Evolutionary conservation across 2,113 vertebrate species (phyloP), one percentile per base, ranked within the genome.

Genomic region (Amphiprion percula): DNA sequence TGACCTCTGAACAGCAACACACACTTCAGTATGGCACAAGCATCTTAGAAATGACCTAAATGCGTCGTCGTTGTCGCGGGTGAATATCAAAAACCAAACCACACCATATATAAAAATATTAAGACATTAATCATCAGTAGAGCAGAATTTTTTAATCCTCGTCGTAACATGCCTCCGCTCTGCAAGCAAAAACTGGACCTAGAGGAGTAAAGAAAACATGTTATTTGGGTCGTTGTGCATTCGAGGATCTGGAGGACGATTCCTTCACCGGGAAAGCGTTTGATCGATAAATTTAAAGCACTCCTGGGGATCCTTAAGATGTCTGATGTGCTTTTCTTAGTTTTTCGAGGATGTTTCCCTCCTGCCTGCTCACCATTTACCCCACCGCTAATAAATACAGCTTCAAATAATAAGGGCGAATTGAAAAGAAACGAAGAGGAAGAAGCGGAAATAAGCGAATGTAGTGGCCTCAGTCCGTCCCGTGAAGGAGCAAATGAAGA

Each of bases 1-100:
- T 56, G 55, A 88, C 62, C 79, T 87, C 82, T 64, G 62, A 90
- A 91, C 87, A 89, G 84, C 83, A 72, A 87, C 84, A 72, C 86
- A 54, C 92, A 90, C 90, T 86, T 92, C 89, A 88, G 87, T 93
- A 93, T 94, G 93, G 92, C 93, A 94, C 93, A 90, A 92, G 88
- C 87, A 30, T 91, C 77, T 87, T 69, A 62, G 85, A 85, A 82
- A 89, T 71, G 56, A 82, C 74, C 82, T 74, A 83, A 90, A 91
- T 68, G 84, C 66, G 46, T 85, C 50, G 44, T 73, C 10, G 4
- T 79, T 14, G 67, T 70, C 2, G 56, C 46, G 70, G 86, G 80
- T 75, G 88, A 91, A 82, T 87, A 87, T 87, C 16, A 73, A 83
- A 87, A 91, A 83, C 28, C 61, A 90, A 91, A 89, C 82, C 89